Percentiles rank a stretch among this genome's conserved stretches.
Evolutionary conservation across 2,888 invertebrate species (phyloP).

Genomic region (Drosophila emarginata): DNA sequence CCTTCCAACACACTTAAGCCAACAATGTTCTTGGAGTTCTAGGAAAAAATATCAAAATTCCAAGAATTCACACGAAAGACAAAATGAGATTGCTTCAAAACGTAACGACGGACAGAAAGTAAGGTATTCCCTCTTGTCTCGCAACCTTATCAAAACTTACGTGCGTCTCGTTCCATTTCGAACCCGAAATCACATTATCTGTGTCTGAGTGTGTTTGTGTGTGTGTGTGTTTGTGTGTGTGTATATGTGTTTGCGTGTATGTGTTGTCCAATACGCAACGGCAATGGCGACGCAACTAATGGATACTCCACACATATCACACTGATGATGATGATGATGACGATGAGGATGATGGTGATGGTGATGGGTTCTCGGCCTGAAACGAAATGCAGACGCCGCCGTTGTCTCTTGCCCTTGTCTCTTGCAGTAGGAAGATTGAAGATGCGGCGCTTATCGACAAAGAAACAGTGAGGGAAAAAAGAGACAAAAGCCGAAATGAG

Average conservation of each 20-base stretch:
- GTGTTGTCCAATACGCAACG: constrained; percentile 54
- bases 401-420: constrained; percentile 22
- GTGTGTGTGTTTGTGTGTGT: constrained; percentile 29
- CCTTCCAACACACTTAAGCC: constrained; percentile 28
- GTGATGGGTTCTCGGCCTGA: constrained; percentile 47
- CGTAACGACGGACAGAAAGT: constrained; percentile 15
- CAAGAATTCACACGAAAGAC: constrained; percentile 78
- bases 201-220: constrained; percentile 12
- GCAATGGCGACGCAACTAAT: constrained; percentile 60
- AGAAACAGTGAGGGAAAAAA: constrained; percentile 41
- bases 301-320: constrained; percentile 73
- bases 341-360: constrained; percentile 48
- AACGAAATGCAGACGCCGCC: constrained; percentile 27
- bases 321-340: constrained; percentile 48
- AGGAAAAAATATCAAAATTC: constrained; percentile 81
- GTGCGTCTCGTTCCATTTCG: constrained; percentile 76
- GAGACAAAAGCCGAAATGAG: constrained; percentile 55
- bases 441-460: constrained; percentile 79
- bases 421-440: constrained; percentile 75
- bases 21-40: constrained; percentile 62
- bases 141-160: constrained; percentile 72
- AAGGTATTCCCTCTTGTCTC: constrained; percentile 80
- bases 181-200: constrained; percentile 71
- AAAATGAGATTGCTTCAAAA: constrained; percentile 60
- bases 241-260: constrained; percentile 16